phyloP scores from a whole-genome alignment of 2,113 vertebrate genomes.

The Bubo bubo region DNA sequence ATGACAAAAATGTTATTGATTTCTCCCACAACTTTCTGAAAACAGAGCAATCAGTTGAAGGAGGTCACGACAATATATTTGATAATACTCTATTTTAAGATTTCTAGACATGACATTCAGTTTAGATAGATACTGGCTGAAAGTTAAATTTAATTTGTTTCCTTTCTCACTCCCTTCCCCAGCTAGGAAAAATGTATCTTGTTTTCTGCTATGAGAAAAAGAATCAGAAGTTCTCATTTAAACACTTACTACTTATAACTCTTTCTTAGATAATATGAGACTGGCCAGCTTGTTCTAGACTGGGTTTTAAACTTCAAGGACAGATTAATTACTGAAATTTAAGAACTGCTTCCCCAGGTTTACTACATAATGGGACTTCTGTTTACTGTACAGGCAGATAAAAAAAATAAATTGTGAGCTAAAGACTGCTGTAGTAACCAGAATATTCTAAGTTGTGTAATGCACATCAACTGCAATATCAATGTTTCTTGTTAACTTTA shows the following conservation, averaged over 20 bases:
- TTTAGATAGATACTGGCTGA: background rate
- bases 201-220: background rate
- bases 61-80: background rate
- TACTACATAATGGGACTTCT: background rate
- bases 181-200: background rate
- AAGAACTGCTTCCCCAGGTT: background rate
- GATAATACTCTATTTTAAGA: background rate
- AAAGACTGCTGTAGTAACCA: background rate
- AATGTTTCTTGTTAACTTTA: background rate
- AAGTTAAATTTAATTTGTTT: background rate
- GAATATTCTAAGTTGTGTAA: background rate
- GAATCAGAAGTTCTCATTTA: background rate
- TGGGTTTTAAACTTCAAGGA: background rate
- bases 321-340: background rate
- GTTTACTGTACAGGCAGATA: background rate
- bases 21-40: background rate
- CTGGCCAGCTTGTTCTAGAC: background rate
- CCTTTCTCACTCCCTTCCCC: background rate
- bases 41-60: background rate
- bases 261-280: background rate
- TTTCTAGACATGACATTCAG: background rate
- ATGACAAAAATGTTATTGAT: background rate
- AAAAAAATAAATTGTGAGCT: background rate
- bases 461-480: background rate
- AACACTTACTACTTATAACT: background rate